These are phyloP conservation scores for Uloborus plumipes DNA, from an alignment of 2,888 invertebrate genomes.

Conservation along the genomic window DNA sequence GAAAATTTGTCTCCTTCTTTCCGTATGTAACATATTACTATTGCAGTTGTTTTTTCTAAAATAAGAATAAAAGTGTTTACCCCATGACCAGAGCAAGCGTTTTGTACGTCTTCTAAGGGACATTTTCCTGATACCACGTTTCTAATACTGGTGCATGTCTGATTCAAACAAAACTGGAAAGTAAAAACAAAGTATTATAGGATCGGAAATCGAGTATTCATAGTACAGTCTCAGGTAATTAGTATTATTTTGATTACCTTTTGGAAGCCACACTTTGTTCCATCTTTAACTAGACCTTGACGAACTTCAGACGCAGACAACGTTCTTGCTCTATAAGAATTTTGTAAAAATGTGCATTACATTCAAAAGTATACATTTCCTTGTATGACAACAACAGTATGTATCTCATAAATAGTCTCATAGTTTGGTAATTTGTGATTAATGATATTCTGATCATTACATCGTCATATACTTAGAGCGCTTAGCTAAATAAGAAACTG, in stretches of 20 bases:
- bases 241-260: constrained; percentile 74
- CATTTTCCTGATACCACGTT: constrained; percentile 89
- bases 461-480: too few species aligned
- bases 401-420: too few species aligned
- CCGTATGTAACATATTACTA: too few species aligned
- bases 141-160: constrained; percentile 90
- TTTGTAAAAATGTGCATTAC: background rate
- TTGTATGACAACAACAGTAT: too few species aligned
- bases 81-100: constrained; percentile 95
- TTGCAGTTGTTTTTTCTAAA: too few species aligned
- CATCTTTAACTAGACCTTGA: constrained; percentile 90
- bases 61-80: constrained; percentile 76
- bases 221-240: too few species aligned
- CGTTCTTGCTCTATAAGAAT: constrained; percentile 72
- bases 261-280: constrained; percentile 94
- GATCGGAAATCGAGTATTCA: background rate
- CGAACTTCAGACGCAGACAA: constrained; percentile 74
- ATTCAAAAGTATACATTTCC: background rate
- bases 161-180: constrained; percentile 86
- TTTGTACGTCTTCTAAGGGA: constrained; percentile 85
- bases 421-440: too few species aligned
- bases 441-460: too few species aligned
- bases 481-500: too few species aligned
- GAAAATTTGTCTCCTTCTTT: too few species aligned
- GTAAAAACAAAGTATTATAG: constrained; percentile 7